A percentile compares a stretch with the other conserved stretches of the same genome.
These are phyloP conservation scores for Indicator indicator DNA, from an alignment of 2,113 vertebrate genomes.

Conservation along the genomic window DNA sequence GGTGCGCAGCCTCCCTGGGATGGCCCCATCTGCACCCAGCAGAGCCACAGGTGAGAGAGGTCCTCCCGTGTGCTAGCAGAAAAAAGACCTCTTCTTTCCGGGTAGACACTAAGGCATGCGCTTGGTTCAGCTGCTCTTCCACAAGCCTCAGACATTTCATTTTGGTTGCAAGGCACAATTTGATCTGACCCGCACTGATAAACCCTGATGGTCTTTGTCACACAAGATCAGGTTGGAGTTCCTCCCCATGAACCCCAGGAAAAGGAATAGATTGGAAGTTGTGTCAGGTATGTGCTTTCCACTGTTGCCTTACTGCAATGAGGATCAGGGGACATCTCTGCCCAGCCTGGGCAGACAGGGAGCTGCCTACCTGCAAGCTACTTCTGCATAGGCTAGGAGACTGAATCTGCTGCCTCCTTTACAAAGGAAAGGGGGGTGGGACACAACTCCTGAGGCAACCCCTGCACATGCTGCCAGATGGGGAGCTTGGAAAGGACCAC, in stretches of 20 bases:
- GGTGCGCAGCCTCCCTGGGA: not conserved
- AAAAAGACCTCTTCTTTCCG: not conserved
- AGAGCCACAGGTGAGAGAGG: not conserved
- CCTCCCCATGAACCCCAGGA: fast-evolving
- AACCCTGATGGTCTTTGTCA: not conserved
- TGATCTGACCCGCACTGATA: not conserved
- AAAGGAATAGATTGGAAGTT: not conserved
- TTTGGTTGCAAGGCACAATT: not conserved
- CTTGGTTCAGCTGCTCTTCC: not conserved
- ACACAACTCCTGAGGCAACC: not conserved
- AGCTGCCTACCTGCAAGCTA: not conserved
- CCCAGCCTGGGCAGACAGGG: not conserved
- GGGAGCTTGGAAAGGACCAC: not conserved
- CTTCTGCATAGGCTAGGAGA: not conserved
- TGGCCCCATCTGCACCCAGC: fast-evolving
- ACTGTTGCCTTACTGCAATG: fast-evolving
- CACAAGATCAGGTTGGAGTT: not conserved
- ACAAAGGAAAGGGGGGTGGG: not conserved
- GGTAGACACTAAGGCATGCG: not conserved
- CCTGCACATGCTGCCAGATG: fast-evolving
- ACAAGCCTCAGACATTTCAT: not conserved
- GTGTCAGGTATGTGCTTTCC: not conserved
- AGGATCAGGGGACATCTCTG: not conserved
- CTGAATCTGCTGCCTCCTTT: not conserved
- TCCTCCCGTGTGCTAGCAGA: not conserved